Evolutionary conservation across 2,888 invertebrate species (phyloP).

Genomic region (Chironomus riparius): DNA sequence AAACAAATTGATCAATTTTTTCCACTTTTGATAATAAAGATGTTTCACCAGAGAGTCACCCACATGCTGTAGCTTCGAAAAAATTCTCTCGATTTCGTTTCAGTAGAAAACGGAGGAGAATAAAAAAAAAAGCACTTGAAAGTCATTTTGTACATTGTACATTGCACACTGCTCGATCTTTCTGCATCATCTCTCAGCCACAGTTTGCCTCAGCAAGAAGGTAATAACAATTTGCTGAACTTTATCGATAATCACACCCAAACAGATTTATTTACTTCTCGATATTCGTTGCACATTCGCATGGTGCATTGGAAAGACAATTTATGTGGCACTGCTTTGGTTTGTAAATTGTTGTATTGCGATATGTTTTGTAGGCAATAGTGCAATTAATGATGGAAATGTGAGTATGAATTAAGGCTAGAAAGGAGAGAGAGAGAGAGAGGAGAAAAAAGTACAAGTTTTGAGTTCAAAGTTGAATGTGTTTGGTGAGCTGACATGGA

Average conservation of each 20-base stretch:
- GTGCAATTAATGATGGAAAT: no score
- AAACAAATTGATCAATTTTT: conserved; percentile 25
- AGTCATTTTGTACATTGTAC: neutral
- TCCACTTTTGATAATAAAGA: conserved; percentile 16
- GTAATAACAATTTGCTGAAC: conserved; percentile 26
- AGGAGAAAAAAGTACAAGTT: neutral
- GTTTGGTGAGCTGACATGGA: neutral
- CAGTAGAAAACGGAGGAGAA: neutral
- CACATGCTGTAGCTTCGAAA: neutral
- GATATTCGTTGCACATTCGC: neutral
- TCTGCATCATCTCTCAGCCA: neutral
- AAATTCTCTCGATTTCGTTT: neutral
- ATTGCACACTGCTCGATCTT: neutral
- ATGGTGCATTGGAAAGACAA: neutral
- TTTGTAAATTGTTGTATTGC: neutral
- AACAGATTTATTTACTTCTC: conserved; percentile 18
- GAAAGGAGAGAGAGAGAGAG: no score
- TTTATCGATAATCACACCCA: conserved; percentile 27
- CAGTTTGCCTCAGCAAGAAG: neutral
- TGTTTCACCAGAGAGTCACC: conserved; percentile 1
- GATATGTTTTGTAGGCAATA: no score
- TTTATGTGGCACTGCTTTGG: conserved; percentile 5
- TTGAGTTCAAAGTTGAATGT: conserved; percentile 11
- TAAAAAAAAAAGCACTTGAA: neutral
- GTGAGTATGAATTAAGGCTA: no score